Evolutionary conservation across 2,797 vertebrate species (phyloP).

Genomic region (Ibycter americanus): DNA sequence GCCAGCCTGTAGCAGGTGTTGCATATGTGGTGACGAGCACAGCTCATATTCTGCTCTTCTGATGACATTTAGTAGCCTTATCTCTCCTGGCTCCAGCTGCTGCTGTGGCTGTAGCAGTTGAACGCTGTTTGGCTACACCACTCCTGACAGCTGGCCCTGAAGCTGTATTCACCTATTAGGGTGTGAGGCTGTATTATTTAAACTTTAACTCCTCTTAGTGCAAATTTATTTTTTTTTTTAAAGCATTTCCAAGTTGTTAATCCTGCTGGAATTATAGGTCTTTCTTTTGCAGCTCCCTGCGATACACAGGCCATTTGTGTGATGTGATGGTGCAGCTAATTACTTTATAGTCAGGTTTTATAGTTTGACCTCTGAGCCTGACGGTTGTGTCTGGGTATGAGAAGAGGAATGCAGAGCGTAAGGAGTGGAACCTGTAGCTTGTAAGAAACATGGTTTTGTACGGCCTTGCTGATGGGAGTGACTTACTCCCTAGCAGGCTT

Average conservation of each 20-base stretch:
- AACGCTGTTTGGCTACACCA: fast-evolving
- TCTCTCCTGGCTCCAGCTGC: neutral
- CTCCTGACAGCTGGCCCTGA: neutral
- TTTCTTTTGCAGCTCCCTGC: neutral
- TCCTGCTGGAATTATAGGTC: neutral
- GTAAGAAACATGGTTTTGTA: neutral
- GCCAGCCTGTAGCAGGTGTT: neutral
- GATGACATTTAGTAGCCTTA: neutral
- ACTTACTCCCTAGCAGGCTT: neutral
- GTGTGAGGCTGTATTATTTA: neutral
- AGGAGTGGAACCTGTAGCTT: neutral
- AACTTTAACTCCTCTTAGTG: neutral
- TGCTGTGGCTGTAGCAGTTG: neutral
- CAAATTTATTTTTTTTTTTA: neutral
- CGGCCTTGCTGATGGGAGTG: neutral
- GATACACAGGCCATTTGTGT: fast-evolving
- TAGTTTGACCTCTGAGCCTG: neutral
- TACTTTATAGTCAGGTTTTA: neutral
- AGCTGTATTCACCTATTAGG: neutral
- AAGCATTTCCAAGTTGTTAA: neutral
- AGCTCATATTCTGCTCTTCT: neutral
- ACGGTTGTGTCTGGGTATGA: neutral
- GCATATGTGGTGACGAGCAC: fast-evolving
- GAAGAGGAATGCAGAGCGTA: neutral
- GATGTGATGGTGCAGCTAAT: neutral